Percentiles rank a stretch among this genome's conserved stretches.
phyloP scores from a whole-genome alignment of 2,797 vertebrate genomes.

The Chelidonichthys spinosus region DNA sequence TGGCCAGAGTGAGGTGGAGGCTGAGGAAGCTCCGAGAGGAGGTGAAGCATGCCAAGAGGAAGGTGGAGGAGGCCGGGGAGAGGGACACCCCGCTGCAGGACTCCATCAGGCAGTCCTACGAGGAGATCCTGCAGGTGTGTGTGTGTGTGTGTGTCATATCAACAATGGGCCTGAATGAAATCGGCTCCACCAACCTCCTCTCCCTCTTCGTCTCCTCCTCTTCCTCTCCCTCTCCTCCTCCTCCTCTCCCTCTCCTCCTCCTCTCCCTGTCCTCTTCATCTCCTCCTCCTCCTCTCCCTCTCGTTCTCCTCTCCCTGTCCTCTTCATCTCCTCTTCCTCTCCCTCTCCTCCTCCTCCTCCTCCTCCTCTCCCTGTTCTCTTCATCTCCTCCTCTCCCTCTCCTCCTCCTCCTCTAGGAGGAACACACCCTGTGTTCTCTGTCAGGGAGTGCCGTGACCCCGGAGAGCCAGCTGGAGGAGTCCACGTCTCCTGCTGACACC shows the following conservation, averaged over 20 bases:
- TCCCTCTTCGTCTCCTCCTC: not conserved
- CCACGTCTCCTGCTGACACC: constrained; percentile 73
- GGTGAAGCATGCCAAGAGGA: constrained; percentile 84
- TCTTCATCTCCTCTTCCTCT: not conserved
- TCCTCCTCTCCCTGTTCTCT: not conserved
- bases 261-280: no score
- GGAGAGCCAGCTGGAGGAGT: constrained; percentile 76
- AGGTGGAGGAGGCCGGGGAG: constrained; percentile 72
- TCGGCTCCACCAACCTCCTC: no score
- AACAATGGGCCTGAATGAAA: not conserved
- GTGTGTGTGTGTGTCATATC: not conserved
- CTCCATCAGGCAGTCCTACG: constrained; percentile 80
- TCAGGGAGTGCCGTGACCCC: constrained; percentile 75
- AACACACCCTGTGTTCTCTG: constrained; percentile 69
- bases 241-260: not conserved
- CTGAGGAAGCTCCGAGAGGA: constrained; percentile 89
- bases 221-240: not conserved
- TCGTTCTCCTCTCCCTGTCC: not conserved
- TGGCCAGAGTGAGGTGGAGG: constrained; percentile 89
- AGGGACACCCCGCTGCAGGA: constrained; percentile 75
- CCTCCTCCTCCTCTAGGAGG: constrained; percentile 61
- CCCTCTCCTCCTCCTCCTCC: not conserved
- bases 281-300: not conserved
- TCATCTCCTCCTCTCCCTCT: not conserved
- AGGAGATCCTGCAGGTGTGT: constrained; percentile 78